Conservation (phyloP, 2,797 vertebrate species). For the Notoglanidium macrostoma region DNA sequence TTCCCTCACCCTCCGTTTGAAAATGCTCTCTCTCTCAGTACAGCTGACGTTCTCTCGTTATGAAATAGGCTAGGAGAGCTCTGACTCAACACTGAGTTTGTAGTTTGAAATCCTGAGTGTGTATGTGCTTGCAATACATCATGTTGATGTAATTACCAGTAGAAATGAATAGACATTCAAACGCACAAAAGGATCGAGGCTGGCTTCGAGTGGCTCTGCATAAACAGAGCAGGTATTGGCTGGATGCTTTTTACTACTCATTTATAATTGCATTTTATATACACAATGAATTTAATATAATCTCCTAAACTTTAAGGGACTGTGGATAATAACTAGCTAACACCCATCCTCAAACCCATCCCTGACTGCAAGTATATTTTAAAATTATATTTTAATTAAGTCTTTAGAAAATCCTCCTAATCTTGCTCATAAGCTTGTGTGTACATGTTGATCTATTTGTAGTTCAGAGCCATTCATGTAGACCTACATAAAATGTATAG, state of each 20-base stretch:
- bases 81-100: conserved; percentile 60
- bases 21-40: conserved; percentile 1
- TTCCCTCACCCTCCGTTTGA: background rate
- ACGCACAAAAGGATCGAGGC: background rate
- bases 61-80: conserved; percentile 5
- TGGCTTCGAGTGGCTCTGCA: background rate
- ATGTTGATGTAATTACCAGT: background rate
- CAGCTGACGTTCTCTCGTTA: background rate
- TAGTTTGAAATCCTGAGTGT: background rate
- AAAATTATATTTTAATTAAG: background rate
- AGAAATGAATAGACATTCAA: background rate
- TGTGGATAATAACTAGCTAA: background rate
- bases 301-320: background rate
- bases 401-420: background rate
- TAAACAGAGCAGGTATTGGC: background rate
- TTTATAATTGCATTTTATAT: background rate
- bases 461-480: conserved; percentile 1
- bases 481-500: conserved; percentile 39
- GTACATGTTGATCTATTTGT: background rate
- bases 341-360: background rate
- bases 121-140: background rate
- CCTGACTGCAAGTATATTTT: background rate
- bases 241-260: background rate
- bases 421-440: background rate
- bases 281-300: background rate